Percentiles rank a stretch among this genome's conserved stretches.
These are phyloP conservation scores for Drosophila multiciliata DNA, from an alignment of 2,888 invertebrate genomes.

Conservation along the genomic window DNA sequence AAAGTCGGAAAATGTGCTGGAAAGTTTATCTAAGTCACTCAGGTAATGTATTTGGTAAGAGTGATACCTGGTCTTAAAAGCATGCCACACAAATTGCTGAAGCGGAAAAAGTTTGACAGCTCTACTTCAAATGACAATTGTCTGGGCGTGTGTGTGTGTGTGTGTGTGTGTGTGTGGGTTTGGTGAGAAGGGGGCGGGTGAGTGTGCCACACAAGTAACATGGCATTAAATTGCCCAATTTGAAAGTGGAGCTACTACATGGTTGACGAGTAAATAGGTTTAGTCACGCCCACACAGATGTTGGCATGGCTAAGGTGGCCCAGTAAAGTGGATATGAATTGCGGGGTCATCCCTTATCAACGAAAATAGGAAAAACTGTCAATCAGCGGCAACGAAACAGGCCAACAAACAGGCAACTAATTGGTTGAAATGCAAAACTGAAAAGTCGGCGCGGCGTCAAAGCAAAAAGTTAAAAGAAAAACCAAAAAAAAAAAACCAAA, in stretches of 20 bases:
- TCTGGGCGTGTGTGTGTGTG: conserved; percentile 49
- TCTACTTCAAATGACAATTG: conserved; percentile 73
- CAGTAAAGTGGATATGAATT: conserved; percentile 2
- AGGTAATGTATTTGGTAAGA: conserved; percentile 24
- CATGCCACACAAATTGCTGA: conserved; percentile 38
- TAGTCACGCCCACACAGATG: conserved; percentile 60
- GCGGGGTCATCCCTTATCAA: conserved; percentile 63
- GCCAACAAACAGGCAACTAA: conserved; percentile 73
- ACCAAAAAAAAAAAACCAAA: conserved; percentile 55
- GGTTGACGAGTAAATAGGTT: conserved; percentile 48
- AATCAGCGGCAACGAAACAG: conserved; percentile 65
- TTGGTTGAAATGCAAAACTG: conserved; percentile 73
- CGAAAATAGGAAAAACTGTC: conserved; percentile 55
- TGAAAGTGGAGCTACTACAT: conserved; percentile 37
- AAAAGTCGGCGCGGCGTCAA: conserved; percentile 33
- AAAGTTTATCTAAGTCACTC: conserved; percentile 34
- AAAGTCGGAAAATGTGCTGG: background rate
- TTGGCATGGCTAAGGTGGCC: conserved; percentile 2
- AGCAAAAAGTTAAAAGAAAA: conserved; percentile 49
- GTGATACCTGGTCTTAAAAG: conserved; percentile 7
- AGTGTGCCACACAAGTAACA: conserved; percentile 30
- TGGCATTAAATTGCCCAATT: conserved; percentile 66
- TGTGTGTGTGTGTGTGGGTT: conserved; percentile 16
- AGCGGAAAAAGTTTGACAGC: conserved; percentile 57
- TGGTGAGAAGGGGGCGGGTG: conserved; percentile 27